A percentile compares a stretch with the other conserved stretches of the same genome.
Conservation (phyloP, 64 coral and sea anemone genomes). For the Stylophora pistillata region DNA sequence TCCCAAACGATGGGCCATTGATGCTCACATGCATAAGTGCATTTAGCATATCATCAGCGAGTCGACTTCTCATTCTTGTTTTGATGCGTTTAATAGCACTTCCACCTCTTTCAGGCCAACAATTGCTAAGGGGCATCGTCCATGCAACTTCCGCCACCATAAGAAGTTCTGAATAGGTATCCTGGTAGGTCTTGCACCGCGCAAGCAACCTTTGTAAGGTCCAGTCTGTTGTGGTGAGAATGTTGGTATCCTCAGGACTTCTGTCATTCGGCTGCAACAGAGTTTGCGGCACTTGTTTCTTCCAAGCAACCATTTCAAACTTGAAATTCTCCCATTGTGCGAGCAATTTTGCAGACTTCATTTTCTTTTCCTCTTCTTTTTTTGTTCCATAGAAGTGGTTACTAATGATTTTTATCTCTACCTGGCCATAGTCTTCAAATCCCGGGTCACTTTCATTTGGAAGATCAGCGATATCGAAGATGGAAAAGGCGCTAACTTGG, state of each 20-base stretch:
- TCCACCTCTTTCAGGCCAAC: constrained; percentile 40
- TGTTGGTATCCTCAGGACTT: constrained; percentile 42
- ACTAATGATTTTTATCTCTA: constrained; percentile 32
- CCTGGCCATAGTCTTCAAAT: constrained; percentile 44
- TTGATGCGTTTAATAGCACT: constrained; percentile 37
- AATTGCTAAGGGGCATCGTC: constrained; percentile 36
- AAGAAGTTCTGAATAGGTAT: constrained; percentile 40
- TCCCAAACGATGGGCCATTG: constrained; percentile 33
- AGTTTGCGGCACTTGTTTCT: constrained; percentile 45
- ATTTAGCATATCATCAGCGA: constrained; percentile 37
- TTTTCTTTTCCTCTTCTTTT: constrained; percentile 35
- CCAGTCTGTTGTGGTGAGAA: constrained; percentile 44
- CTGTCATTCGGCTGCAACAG: constrained; percentile 44
- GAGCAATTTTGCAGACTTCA: constrained; percentile 38
- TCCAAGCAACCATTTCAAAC: constrained; percentile 48
- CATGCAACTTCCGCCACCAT: constrained; percentile 34
- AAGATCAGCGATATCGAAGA: constrained; percentile 42
- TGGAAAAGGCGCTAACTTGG: constrained; percentile 43
- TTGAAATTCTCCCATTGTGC: constrained; percentile 51
- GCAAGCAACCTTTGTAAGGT: constrained; percentile 43
- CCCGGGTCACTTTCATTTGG: constrained; percentile 43
- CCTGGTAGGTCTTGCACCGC: constrained; percentile 23
- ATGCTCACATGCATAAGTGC: constrained; percentile 41
- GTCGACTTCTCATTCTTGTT: constrained; percentile 37
- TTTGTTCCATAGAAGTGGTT: constrained; percentile 45